Evolutionary conservation across 2,113 vertebrate species (phyloP), one percentile per base, ranked within the genome.

Genomic region (Platichthys flesus): DNA sequence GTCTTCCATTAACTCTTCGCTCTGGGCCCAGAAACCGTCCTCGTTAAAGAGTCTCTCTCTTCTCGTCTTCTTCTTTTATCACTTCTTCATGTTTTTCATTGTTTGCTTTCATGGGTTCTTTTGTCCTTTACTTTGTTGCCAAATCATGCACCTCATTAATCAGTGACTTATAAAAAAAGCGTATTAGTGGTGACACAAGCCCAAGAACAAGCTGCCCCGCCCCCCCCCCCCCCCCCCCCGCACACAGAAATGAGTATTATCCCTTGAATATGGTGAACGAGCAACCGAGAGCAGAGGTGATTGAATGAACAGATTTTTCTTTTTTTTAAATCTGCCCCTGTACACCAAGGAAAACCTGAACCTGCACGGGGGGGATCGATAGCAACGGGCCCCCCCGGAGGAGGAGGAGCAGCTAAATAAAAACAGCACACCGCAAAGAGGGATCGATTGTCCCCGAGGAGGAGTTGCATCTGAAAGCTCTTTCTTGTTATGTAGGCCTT

Each of bases 361-460:
- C 68, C 78, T 55, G 47, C 76, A 68, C 49, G 37, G 7, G 21
- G 24, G 35, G 40, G 75, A 84, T 88, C 83, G 51, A 91, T 90
- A 62, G 74, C 74, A 89, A 89, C 62, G 62, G 63, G 77, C 59
- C 70, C 63, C 78, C 74, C 66, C 52, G 80, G 77, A 86, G 73
- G 74, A 74, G 74, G 26, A 60, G 80, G 6, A 31, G 24, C 26
- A 28, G 3, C 26, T 1, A 7, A 31, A 31, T 7, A 79, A 70
- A 79, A 82, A 84, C 81, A 85, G 78, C 81, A 72, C 74, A 71
- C 68, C 1, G 67, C 83, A 83, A 76, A 83, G 63, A 84, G 61
- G 75, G 79, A 91, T 92, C 82, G 70, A 92, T 91, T 65, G 76
- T 76, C 82, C 80, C 79, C 68, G 12, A 78, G 82, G 86, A 82